Evolutionary conservation across 2,113 vertebrate genomes (phyloP), one percentile per base, ranked within the genome.

Genomic region (Nansenia antarctica): DNA sequence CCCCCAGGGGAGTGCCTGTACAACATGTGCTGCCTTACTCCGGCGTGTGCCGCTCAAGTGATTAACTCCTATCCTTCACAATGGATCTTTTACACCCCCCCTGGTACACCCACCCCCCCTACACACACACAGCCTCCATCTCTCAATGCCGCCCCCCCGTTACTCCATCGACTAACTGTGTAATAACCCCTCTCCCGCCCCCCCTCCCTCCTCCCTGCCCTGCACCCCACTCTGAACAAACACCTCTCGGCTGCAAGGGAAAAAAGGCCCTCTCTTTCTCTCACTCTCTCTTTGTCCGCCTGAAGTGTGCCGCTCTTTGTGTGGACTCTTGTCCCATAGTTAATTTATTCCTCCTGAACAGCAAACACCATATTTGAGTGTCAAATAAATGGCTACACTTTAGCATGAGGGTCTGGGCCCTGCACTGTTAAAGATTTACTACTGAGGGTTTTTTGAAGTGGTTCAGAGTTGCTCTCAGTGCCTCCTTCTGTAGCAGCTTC

Each of bases 1-100:
- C 62, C 39, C 86, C 74, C 82, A 26, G 66, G 89, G 86, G 85
- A 84, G 39, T 67, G 73, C 60, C 84, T 87, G 86, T 87, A 82
- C 68, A 70, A 87, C 89, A 87, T 88, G 89, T 87, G 89, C 86
- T 88, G 72, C 81, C 79, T 81, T 84, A 82, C 86, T 82, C 70
- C 39, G 86, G 81, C 87, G 86, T 88, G 86, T 88, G 87, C 87
- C 87, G 80, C 85, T 88, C 82, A 89, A 87, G 87, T 88, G 89
- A 90, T 90, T 90, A 89, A 90, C 85, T 87, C 80, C 34, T 80
- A 57, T 65, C 80, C 77, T 52, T 83, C 79, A 90, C 87, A 90
- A 90, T 86, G 82, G 86, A 88, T 85, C 80, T 84, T 76, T 84
- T 60, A 85, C 79, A 52, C 67, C 79, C 77, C 70, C 70, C 52